Percentiles rank a stretch among this genome's conserved stretches.
Evolutionary conservation across 2,797 vertebrate species (phyloP).

Genomic region (Sarcophilus harrisii): DNA sequence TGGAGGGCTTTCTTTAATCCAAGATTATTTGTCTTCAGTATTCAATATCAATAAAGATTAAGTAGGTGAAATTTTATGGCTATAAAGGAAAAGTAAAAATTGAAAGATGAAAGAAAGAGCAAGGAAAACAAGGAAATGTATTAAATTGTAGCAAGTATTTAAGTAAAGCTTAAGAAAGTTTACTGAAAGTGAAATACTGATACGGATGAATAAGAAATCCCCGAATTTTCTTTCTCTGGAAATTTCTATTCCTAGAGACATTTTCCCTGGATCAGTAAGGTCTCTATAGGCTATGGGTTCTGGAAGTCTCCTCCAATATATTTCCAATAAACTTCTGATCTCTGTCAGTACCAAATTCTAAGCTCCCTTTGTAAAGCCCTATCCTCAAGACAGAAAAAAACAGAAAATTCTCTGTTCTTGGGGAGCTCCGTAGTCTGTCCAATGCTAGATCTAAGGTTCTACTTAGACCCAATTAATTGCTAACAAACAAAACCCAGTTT

Average conservation of each 20-base stretch:
- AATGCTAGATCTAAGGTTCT: not conserved
- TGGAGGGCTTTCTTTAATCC: not conserved
- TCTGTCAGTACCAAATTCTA: not conserved
- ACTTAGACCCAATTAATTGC: not conserved
- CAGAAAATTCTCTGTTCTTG: not conserved
- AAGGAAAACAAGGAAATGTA: not conserved
- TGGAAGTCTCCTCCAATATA: not conserved
- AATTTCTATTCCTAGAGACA: not conserved
- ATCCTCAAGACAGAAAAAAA: not conserved
- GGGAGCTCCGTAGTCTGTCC: not conserved
- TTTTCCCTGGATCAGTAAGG: not conserved
- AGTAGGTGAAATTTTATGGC: not conserved
- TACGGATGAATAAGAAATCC: not conserved
- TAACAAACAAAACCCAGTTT: not conserved
- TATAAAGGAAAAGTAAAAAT: constrained; percentile 3
- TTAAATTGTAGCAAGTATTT: not conserved
- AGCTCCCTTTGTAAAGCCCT: not conserved
- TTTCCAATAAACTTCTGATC: not conserved
- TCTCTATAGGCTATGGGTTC: not conserved
- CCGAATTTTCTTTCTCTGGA: not conserved
- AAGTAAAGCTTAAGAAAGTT: not conserved
- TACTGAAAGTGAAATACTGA: not conserved
- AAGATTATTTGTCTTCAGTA: not conserved
- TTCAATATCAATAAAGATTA: not conserved
- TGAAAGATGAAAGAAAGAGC: not conserved